phyloP scores from a whole-genome alignment of 2,797 vertebrate species.

The Eurystomus glaucurus region DNA sequence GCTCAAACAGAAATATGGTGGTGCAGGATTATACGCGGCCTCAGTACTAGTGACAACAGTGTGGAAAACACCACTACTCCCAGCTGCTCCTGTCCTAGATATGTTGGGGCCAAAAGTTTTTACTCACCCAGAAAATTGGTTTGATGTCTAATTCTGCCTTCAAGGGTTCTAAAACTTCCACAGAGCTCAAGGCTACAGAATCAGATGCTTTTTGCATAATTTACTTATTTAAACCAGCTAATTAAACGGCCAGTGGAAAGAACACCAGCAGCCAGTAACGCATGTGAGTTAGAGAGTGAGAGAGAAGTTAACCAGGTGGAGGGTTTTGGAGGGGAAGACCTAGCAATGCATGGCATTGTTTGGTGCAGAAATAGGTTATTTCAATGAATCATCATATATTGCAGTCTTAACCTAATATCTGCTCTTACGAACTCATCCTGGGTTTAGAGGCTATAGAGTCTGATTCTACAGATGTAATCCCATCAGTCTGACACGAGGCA shows the following conservation, averaged over 20 bases:
- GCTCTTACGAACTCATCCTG: background rate
- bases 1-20: background rate
- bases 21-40: background rate
- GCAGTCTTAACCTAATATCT: background rate
- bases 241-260: background rate
- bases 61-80: background rate
- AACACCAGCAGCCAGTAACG: background rate
- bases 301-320: background rate
- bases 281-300: background rate
- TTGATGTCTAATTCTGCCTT: background rate
- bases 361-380: background rate
- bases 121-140: background rate
- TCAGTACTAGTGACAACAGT: accelerated
- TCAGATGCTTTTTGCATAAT: background rate
- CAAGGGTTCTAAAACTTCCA: background rate
- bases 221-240: background rate
- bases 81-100: background rate
- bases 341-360: accelerated
- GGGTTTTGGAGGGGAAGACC: background rate
- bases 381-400: background rate
- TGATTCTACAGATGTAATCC: background rate
- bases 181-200: background rate
- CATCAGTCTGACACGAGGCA: background rate
- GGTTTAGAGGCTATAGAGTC: background rate
- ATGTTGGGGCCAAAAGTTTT: background rate